These are phyloP conservation scores for Pyrrhosoma nymphula DNA, from an alignment of 2,888 invertebrate species.

Conservation along the genomic window DNA sequence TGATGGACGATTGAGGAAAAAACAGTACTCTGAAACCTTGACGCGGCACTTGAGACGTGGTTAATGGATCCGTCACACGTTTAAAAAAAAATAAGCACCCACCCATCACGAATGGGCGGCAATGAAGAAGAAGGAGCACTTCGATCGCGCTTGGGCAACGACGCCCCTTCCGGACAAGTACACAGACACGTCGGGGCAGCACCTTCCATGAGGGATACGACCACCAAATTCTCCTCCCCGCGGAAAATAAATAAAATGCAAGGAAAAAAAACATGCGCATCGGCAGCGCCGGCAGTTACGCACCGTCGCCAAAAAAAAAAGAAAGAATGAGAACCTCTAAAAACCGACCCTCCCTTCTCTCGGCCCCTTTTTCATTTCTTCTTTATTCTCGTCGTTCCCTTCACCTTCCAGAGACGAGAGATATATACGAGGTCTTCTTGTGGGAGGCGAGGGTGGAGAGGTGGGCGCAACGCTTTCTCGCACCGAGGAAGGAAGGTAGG, in stretches of 20 bases:
- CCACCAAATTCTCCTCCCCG: neutral
- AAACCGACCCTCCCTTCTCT: neutral
- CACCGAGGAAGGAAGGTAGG: neutral
- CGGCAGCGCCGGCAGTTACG: constrained; percentile 2
- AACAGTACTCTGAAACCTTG: neutral
- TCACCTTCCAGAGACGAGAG: neutral
- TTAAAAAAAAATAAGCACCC: neutral
- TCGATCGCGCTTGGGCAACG: neutral
- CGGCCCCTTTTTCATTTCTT: neutral
- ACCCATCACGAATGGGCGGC: neutral
- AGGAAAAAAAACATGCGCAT: neutral
- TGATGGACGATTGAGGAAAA: neutral
- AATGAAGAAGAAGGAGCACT: neutral
- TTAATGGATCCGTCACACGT: neutral
- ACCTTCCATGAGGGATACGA: neutral
- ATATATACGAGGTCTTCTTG: neutral
- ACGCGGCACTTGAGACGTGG: neutral
- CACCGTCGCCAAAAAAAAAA: neutral
- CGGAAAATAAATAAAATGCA: too few relatives aligned
- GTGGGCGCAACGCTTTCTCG: neutral
- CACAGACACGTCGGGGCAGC: neutral
- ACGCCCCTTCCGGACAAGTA: neutral
- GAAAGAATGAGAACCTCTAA: neutral
- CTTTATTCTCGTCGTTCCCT: constrained; percentile 20
- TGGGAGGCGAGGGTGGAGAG: neutral